phyloP scores from a whole-genome alignment of 2,113 vertebrate genomes.

The Phyllostomus discolor region DNA sequence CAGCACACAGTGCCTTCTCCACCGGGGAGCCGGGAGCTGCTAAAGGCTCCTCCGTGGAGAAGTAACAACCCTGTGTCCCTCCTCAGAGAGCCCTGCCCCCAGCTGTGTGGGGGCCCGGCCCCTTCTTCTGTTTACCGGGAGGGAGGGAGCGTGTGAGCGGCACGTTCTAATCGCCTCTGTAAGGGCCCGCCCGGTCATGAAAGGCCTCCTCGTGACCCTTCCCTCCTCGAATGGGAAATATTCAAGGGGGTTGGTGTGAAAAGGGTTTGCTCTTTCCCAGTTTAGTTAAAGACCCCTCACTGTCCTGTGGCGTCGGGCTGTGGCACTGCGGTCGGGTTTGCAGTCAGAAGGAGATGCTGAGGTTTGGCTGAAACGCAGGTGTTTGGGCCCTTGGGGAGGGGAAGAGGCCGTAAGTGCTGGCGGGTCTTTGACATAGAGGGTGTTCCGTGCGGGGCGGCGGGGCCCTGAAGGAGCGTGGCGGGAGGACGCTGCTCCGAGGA shows the following conservation, averaged over 20 bases:
- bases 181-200: background rate
- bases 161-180: constrained; percentile 70
- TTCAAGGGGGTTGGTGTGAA: constrained; percentile 64
- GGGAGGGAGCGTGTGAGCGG: constrained; percentile 63
- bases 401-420: constrained; percentile 72
- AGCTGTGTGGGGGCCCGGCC: constrained; percentile 57
- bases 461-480: constrained; percentile 36
- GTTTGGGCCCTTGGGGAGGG: constrained; percentile 54
- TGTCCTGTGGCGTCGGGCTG: constrained; percentile 28
- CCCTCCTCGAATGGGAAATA: constrained; percentile 62
- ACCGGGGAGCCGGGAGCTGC: constrained; percentile 55
- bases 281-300: constrained; percentile 51
- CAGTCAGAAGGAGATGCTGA: constrained; percentile 73
- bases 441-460: constrained; percentile 49
- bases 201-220: background rate
- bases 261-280: constrained; percentile 65
- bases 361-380: constrained; percentile 65
- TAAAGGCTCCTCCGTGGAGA: constrained; percentile 49
- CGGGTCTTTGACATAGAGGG: constrained; percentile 58
- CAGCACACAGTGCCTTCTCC: constrained; percentile 48
- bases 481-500: constrained; percentile 52
- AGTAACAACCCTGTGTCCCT: constrained; percentile 35
- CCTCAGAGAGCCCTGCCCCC: constrained; percentile 54
- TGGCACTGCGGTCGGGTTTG: constrained; percentile 64
- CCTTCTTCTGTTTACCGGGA: constrained; percentile 71